phyloP scores from a whole-genome alignment of 2,888 invertebrate genomes.

The Norana najaformis region DNA sequence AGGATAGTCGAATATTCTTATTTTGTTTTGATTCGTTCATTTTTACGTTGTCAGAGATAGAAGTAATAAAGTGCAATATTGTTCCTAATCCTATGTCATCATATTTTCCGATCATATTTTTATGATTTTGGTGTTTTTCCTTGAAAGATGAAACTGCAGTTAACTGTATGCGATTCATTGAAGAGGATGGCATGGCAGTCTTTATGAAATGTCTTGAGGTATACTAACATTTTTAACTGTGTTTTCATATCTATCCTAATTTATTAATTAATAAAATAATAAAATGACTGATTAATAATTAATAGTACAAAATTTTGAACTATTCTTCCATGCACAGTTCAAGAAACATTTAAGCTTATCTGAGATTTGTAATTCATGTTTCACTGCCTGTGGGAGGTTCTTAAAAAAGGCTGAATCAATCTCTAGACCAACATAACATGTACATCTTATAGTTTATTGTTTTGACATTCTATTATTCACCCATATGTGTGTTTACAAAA shows the following conservation, averaged over 20 bases:
- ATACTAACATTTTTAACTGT: conserved; percentile 41
- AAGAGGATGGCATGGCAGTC: conserved; percentile 83
- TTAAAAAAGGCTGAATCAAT: background rate
- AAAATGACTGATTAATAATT: too few species aligned
- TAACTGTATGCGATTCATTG: conserved; percentile 88
- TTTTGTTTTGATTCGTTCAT: background rate
- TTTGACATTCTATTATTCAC: background rate
- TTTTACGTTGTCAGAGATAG: background rate
- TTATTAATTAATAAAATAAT: background rate
- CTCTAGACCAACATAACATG: background rate
- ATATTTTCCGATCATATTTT: background rate
- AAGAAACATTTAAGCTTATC: background rate
- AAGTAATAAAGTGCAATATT: background rate
- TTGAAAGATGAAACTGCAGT: conserved; percentile 52
- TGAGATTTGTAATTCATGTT: too few species aligned
- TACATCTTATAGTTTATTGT: background rate
- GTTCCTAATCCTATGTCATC: background rate
- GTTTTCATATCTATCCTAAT: background rate
- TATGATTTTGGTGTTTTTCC: background rate
- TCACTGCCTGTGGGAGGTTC: too few species aligned
- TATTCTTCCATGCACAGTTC: background rate
- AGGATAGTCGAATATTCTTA: background rate
- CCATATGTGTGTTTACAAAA: background rate
- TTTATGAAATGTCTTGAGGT: conserved; percentile 87
- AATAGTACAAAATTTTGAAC: background rate